phyloP scores from a whole-genome alignment of 1,140 invertebrate genomes.

The Saccostrea cuccullata region DNA sequence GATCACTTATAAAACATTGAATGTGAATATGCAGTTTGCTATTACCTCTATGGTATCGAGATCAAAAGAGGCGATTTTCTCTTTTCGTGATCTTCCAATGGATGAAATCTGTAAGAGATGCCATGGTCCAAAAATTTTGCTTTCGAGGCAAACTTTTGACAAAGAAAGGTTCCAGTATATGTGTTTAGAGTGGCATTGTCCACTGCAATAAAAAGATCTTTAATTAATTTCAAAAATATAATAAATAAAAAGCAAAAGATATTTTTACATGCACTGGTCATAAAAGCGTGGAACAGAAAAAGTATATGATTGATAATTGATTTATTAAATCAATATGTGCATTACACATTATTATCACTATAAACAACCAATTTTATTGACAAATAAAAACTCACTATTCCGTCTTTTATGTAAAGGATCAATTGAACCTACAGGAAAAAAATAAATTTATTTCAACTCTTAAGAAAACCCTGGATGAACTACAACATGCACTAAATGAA shows the following conservation, averaged over 20 bases:
- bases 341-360: too few relatives aligned
- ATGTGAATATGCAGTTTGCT: background rate
- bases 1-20: background rate
- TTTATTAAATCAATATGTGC: too few relatives aligned
- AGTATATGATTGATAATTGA: too few relatives aligned
- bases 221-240: background rate
- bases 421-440: background rate
- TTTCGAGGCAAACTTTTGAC: conserved; percentile 3
- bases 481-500: too few relatives aligned
- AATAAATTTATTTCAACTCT: background rate
- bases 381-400: background rate
- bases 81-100: background rate
- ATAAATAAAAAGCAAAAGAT: too few relatives aligned
- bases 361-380: too few relatives aligned
- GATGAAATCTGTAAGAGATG: background rate
- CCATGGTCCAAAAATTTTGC: background rate
- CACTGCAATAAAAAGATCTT: background rate
- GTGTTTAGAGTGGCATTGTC: background rate
- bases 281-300: too few relatives aligned
- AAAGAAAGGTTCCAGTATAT: background rate
- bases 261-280: too few relatives aligned
- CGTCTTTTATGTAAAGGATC: background rate
- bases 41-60: background rate
- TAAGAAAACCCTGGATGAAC: too few relatives aligned
- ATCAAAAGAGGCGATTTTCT: conserved; percentile 15